A percentile compares a stretch with the other conserved stretches of the same genome.
Evolutionary conservation across 2,113 vertebrate genomes (phyloP).

Genomic region (Corydoras maculifer): DNA sequence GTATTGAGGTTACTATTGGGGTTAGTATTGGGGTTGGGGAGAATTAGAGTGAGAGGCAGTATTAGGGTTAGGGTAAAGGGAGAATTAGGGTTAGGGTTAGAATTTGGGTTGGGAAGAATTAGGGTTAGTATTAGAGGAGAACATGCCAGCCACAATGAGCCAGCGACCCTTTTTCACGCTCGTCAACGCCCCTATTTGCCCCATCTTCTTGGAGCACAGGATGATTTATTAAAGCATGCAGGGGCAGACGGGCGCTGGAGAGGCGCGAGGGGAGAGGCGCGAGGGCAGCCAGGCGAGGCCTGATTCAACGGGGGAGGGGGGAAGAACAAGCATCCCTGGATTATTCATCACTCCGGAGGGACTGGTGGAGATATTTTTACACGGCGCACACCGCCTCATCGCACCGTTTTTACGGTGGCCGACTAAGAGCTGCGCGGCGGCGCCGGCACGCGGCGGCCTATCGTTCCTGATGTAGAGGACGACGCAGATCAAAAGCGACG

Average conservation of each 20-base stretch:
- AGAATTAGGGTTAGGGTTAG: too few species aligned
- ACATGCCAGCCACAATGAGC: too few species aligned
- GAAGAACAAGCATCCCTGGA: conserved; percentile 66
- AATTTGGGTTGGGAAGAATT: too few species aligned
- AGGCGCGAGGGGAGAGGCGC: conserved; percentile 44
- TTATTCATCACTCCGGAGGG: conserved; percentile 63
- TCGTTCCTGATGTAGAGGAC: too few species aligned
- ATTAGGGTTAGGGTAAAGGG: too few species aligned
- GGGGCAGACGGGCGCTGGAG: conserved; percentile 42
- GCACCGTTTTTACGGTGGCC: conserved; percentile 14
- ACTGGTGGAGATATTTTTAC: conserved; percentile 32
- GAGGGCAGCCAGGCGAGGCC: conserved; percentile 61
- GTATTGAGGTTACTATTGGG: too few species aligned
- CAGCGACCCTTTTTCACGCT: too few species aligned
- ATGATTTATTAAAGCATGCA: conserved; percentile 65
- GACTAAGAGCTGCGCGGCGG: background rate
- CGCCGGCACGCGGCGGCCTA: too few species aligned
- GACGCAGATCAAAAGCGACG: background rate
- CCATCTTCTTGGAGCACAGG: conserved; percentile 57
- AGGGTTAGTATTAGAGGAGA: too few species aligned
- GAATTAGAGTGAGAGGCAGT: too few species aligned
- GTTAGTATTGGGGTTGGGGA: too few species aligned
- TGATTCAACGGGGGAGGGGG: conserved; percentile 64
- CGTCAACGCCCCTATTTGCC: conserved; percentile 12
- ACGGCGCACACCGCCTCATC: conserved; percentile 7